A percentile compares a stretch with the other conserved stretches of the same genome.
These are phyloP conservation scores for Gavialis gangeticus DNA, from an alignment of 2,113 vertebrate genomes.

Conservation along the genomic window DNA sequence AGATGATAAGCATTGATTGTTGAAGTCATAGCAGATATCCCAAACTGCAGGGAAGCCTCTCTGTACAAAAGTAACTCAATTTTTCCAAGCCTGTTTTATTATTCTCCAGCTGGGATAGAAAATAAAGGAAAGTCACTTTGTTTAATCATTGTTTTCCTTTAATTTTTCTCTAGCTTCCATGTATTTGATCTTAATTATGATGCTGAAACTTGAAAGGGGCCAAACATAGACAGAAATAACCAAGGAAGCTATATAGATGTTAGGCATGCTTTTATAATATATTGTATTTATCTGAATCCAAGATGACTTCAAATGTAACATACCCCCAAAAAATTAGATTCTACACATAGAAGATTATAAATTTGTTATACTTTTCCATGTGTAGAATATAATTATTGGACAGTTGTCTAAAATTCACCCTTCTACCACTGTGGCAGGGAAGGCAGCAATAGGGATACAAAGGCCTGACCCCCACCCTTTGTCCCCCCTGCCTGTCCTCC, in stretches of 20 bases:
- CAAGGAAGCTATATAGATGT: background rate
- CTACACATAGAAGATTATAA: background rate
- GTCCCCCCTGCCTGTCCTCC: no score
- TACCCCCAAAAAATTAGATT: fast-evolving
- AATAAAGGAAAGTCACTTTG: background rate
- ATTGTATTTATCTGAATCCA: background rate
- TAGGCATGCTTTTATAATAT: background rate
- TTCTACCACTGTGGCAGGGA: no score
- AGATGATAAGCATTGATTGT: background rate
- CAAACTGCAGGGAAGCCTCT: background rate
- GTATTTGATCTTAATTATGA: background rate
- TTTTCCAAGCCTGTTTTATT: background rate
- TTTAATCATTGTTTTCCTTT: background rate
- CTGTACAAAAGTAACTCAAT: background rate
- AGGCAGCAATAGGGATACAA: no score
- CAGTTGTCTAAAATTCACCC: no score
- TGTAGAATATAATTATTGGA: no score
- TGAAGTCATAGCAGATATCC: background rate
- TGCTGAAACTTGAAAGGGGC: background rate
- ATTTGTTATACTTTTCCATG: no score
- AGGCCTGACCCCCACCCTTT: no score
- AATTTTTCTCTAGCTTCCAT: background rate
- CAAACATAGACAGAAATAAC: background rate
- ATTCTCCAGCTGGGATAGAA: background rate
- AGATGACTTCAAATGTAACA: background rate